phyloP scores from a whole-genome alignment of 64 coral and sea anemone genomes.

The Actinia equina region DNA sequence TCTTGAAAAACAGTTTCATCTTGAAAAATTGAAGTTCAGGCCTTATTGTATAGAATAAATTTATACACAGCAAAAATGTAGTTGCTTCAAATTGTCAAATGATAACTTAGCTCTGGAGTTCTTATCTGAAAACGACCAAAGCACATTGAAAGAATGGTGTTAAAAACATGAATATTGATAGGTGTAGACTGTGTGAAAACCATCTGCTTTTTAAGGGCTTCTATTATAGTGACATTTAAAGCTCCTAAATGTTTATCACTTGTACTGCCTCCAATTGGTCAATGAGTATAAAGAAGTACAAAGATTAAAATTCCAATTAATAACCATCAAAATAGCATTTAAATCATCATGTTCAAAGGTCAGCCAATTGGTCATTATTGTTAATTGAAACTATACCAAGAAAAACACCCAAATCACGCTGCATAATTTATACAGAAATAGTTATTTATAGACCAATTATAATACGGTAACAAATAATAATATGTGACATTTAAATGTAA shows the following conservation, averaged over 20 bases:
- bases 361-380: not conserved
- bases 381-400: not conserved
- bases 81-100: not conserved
- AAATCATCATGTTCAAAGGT: not conserved
- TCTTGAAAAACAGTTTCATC: slow-evolving; percentile 9
- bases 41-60: too few species aligned
- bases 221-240: not conserved
- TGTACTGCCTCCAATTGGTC: not conserved
- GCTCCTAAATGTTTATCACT: not conserved
- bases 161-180: not conserved
- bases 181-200: not conserved
- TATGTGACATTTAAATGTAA: too few species aligned
- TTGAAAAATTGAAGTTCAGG: not conserved
- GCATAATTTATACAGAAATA: not conserved
- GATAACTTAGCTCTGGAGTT: not conserved
- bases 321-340: not conserved
- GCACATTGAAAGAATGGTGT: not conserved
- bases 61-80: not conserved
- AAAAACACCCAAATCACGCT: not conserved
- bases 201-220: not conserved
- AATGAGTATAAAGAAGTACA: not conserved
- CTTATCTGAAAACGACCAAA: not conserved
- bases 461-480: not conserved
- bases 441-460: not conserved
- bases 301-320: not conserved